Percentiles rank a stretch among this genome's conserved stretches.
These are phyloP conservation scores for Macrobrachium nipponense DNA, from an alignment of 1,140 invertebrate species.

Conservation along the genomic window DNA sequence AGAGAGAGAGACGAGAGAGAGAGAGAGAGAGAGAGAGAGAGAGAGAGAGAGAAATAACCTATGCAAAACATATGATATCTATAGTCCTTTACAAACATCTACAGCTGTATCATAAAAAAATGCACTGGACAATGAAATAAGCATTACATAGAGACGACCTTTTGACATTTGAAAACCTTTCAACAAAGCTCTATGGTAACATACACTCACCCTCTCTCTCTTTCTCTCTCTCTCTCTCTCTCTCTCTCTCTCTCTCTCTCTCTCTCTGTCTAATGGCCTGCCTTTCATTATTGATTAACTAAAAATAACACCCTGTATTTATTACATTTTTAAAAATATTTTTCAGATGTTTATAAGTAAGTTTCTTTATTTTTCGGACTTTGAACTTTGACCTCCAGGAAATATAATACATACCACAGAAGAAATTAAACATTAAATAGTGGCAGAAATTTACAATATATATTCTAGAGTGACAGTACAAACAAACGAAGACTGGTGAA, in stretches of 20 bases:
- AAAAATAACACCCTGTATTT: background rate
- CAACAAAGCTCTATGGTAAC: too few species aligned
- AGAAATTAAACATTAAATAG: background rate
- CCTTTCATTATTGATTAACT: background rate
- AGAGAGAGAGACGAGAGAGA: background rate
- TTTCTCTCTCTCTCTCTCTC: background rate
- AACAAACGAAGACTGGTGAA: too few species aligned
- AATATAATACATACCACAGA: background rate
- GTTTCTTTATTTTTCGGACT: background rate
- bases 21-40: conserved; percentile 13
- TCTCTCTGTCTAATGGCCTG: conserved; percentile 4
- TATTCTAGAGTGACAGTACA: background rate
- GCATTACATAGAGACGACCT: background rate
- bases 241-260: conserved; percentile 33
- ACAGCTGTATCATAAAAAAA: background rate
- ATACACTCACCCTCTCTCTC: background rate
- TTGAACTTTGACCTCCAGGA: background rate
- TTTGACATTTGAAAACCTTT: background rate
- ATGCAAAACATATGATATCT: background rate
- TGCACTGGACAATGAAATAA: background rate
- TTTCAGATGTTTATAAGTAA: background rate
- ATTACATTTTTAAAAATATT: background rate
- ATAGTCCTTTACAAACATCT: background rate
- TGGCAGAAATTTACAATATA: background rate
- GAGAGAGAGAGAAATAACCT: background rate